Evolutionary conservation across 1,140 invertebrate genomes (phyloP), one percentile per base, ranked within the genome.

Genomic region (Eumaeus atala): DNA sequence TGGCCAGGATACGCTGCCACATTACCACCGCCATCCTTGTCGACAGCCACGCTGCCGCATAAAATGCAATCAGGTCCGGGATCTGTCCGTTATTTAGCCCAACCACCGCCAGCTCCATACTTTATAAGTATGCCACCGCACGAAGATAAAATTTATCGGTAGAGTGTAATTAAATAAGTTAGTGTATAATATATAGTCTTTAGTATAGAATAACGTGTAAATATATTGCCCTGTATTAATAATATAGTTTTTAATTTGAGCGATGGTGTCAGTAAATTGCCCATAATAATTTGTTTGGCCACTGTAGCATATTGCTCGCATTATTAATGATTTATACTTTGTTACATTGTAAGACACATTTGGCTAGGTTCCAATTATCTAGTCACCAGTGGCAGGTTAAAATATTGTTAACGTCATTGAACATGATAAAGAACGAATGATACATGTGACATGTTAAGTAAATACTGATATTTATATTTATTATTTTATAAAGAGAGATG

Each of bases 1-100:
- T 62, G 81, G 71, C 84, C 87, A 1, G 89, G 88, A 3, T 91
- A 90, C 64, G 84, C 88, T 0, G 89, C 74, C 16, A 87, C 89
- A 0, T 64, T 88, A 37, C 83, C 86, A 6, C 84, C 82, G 16
- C 77, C 86, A 2, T 85, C 89, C 33, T 66, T 89, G 51, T 90
- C 85, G 35, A 90, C 88, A 54, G 88, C 89, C 7, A 92, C 91
- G 11, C 76, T 92, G 62, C 91, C 91, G 7, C 91, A 92, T 68
- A 92, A 92, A 71, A 66, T 90, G 48, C 81, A 89, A 65, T 87
- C 89, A 14, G 90, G 88, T 59, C 87, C 89, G 9, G 84, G 89
- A n/a, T 89, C 89, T 42, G 83, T 90, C 4, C 84, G 90, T 47
- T 87, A 87, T 48, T 63, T 87, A 54, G 81, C 84, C 11, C 73